phyloP scores from a whole-genome alignment of 2,888 invertebrate genomes.

The Criorhina ranunculi region DNA sequence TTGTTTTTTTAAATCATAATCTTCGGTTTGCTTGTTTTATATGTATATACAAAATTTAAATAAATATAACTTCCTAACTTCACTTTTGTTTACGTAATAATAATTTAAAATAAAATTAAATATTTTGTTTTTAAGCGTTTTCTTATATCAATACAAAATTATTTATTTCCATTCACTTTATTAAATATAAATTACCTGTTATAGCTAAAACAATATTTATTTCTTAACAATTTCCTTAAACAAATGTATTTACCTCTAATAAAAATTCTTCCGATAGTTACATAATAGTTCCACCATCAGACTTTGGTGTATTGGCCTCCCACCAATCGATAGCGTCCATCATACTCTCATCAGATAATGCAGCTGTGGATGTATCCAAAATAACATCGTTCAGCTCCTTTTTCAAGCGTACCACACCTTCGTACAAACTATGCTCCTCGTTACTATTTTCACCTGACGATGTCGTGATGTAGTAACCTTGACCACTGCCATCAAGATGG shows the following conservation, averaged over 20 bases:
- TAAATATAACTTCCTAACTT: constrained; percentile 38
- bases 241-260: constrained; percentile 41
- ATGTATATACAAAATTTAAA: constrained; percentile 48
- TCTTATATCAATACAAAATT: constrained; percentile 38
- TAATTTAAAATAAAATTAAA: constrained; percentile 60
- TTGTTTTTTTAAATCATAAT: constrained; percentile 36
- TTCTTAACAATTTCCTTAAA: constrained; percentile 24
- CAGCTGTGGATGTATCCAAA: constrained; percentile 81
- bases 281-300: constrained; percentile 80
- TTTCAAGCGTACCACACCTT: constrained; percentile 80
- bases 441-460: constrained; percentile 66
- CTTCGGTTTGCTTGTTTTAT: constrained; percentile 61
- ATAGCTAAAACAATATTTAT: constrained; percentile 17
- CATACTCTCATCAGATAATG: constrained; percentile 85
- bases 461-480: constrained; percentile 59
- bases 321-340: constrained; percentile 86
- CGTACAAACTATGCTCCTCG: constrained; percentile 76
- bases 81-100: constrained; percentile 23
- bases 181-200: neutral
- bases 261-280: constrained; percentile 42
- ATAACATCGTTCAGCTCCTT: constrained; percentile 83
- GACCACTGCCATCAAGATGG: constrained; percentile 51
- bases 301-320: constrained; percentile 84
- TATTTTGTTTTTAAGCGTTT: constrained; percentile 66
- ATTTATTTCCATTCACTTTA: constrained; percentile 20